Percentiles rank a stretch among this genome's conserved stretches.
Conservation (phyloP, 2,888 invertebrate genomes). For the Acheta domesticus region DNA sequence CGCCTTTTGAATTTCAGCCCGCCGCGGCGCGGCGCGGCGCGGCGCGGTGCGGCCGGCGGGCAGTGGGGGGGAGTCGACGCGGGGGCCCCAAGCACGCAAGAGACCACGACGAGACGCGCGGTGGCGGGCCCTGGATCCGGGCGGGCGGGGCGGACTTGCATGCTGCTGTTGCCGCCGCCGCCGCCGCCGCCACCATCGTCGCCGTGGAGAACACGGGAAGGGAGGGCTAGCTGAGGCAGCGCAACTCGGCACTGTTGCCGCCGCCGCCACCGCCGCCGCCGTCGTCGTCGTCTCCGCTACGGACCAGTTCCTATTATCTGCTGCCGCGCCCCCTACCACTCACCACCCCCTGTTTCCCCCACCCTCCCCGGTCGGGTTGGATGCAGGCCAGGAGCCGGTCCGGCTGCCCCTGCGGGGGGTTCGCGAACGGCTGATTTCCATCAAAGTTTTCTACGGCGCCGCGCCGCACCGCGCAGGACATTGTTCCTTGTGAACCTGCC, state of each 20-base stretch:
- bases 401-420: not conserved
- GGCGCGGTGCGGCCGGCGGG: conserved; percentile 11
- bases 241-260: not conserved
- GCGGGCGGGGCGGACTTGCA: not conserved
- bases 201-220: not conserved
- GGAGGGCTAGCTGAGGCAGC: not conserved
- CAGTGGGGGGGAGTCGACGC: not conserved
- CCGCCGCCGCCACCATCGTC: not conserved
- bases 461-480: not conserved
- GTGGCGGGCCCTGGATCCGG: conserved; percentile 12
- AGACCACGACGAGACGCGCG: not conserved
- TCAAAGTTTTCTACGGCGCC: not conserved
- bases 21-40: conserved; percentile 34
- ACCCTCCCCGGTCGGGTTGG: not conserved
- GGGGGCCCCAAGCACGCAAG: conserved; percentile 18
- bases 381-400: conserved; percentile 12
- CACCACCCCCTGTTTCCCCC: not conserved
- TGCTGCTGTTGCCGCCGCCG: conserved; percentile 18
- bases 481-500: no score
- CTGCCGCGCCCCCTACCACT: not conserved
- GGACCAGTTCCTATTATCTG: conserved; percentile 4
- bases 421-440: not conserved
- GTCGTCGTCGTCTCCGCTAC: no score
- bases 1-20: conserved; percentile 50
- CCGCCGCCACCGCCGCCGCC: no score